A percentile compares a stretch with the other conserved stretches of the same genome.
Conservation (phyloP, 2,797 vertebrate species). For the Cossypha heuglini region DNA sequence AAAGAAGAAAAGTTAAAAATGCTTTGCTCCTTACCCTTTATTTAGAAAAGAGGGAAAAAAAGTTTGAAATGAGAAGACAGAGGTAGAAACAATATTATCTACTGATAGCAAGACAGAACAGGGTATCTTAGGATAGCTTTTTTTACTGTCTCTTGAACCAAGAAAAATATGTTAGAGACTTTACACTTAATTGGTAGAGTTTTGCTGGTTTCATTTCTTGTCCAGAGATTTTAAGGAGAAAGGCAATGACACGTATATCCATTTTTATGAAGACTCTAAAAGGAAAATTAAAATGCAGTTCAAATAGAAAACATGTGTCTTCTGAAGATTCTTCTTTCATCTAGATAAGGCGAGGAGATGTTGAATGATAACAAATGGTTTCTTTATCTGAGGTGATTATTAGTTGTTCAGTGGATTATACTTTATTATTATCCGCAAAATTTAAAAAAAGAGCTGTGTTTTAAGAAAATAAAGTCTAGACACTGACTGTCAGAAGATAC, state of each 20-base stretch:
- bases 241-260: background rate
- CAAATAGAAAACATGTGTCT: background rate
- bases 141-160: background rate
- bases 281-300: background rate
- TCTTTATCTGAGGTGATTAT: background rate
- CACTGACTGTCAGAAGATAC: background rate
- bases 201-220: background rate
- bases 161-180: background rate
- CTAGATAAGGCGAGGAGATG: background rate
- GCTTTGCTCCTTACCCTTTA: background rate
- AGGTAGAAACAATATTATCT: background rate
- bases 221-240: background rate
- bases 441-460: rapidly evolving
- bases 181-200: background rate
- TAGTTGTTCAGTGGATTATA: background rate
- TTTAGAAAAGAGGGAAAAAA: background rate
- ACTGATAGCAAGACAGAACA: background rate
- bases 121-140: background rate
- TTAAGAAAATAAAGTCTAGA: background rate
- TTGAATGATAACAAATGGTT: background rate
- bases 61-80: background rate
- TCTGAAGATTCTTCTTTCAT: background rate
- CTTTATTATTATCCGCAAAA: background rate
- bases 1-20: constrained; percentile 6
- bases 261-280: background rate